Conservation (phyloP, 2,113 vertebrate genomes). For the Chamaetylas fuelleborni region DNA sequence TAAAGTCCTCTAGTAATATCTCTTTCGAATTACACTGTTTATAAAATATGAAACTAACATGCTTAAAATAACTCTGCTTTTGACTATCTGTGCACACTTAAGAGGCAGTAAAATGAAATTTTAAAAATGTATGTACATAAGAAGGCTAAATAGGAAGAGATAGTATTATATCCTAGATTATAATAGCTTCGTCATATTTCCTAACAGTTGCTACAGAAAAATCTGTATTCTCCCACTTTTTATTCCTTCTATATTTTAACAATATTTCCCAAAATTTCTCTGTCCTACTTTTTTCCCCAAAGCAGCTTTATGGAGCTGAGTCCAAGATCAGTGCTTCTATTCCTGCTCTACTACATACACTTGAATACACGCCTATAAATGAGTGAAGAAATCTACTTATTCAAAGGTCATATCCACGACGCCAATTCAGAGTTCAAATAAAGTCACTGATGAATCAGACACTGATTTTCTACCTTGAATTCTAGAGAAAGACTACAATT, state of each 20-base stretch:
- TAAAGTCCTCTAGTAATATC: background rate
- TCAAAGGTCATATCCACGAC: background rate
- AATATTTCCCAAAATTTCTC: background rate
- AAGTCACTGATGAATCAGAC: background rate
- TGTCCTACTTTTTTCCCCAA: background rate
- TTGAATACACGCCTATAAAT: background rate
- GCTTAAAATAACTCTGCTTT: background rate
- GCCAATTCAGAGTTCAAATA: background rate
- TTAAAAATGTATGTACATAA: background rate
- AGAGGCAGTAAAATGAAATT: background rate
- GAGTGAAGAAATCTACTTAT: background rate
- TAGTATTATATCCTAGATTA: background rate
- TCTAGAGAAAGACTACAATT: background rate
- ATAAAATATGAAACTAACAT: background rate
- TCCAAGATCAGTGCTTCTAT: background rate
- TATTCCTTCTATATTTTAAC: background rate
- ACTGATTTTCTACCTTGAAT: background rate
- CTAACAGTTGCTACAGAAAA: background rate
- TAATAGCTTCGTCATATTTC: background rate
- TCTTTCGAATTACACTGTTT: background rate
- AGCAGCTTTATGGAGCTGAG: background rate
- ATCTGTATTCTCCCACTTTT: background rate
- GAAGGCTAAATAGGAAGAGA: background rate
- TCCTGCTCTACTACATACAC: background rate
- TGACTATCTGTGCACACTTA: background rate